phyloP scores from a whole-genome alignment of 1,140 invertebrate genomes.

The Cotesia vestalis region DNA sequence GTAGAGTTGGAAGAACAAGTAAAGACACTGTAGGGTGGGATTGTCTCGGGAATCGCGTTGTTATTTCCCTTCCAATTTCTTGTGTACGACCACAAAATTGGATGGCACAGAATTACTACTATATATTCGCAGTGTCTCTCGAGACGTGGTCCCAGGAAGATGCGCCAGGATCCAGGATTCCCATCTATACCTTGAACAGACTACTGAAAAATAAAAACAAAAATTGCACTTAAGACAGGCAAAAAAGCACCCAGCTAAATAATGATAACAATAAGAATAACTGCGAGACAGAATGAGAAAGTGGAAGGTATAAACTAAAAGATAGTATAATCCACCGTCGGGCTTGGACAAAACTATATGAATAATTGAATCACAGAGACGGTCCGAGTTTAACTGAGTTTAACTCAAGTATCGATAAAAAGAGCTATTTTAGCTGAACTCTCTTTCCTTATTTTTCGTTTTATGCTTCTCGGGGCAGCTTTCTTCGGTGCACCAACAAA shows the following conservation, averaged over 20 bases:
- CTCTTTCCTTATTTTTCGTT: background rate
- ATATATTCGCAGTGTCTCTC: background rate
- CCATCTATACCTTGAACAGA: too few relatives aligned
- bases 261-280: conserved; percentile 4
- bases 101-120: conserved; percentile 14
- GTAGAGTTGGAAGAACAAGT: too few relatives aligned
- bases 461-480: background rate
- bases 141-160: conserved; percentile 4
- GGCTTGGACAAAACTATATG: conserved; percentile 19
- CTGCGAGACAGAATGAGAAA: background rate
- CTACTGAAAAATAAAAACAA: background rate
- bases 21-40: background rate
- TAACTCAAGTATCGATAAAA: background rate
- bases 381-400: too few relatives aligned
- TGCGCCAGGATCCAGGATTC: background rate
- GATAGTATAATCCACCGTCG: too few relatives aligned
- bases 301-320: conserved; percentile 1
- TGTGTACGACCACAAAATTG: conserved; percentile 34
- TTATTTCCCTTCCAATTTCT: conserved; percentile 38
- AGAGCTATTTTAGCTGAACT: background rate
- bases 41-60: conserved; percentile 21
- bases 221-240: too few relatives aligned
- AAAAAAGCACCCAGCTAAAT: too few relatives aligned
- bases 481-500: background rate
- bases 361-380: conserved; percentile 39